Evolutionary conservation across 2,797 vertebrate species (phyloP), one percentile per base, ranked within the genome.

Genomic region (Propithecus perrieri): DNA sequence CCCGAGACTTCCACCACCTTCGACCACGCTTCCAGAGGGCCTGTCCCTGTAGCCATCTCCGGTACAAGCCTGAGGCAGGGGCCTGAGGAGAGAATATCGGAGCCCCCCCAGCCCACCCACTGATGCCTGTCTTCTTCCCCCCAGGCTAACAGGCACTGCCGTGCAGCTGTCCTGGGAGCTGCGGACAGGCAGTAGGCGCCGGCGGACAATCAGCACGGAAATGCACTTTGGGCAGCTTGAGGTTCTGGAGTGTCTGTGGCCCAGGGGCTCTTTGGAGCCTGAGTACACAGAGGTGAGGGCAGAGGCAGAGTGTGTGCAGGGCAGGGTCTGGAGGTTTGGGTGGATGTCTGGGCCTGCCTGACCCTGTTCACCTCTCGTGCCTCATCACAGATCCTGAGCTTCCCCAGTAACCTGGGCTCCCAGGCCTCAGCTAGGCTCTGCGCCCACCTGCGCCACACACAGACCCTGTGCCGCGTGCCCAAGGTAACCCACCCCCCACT

Each of bases 201-300:
- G 1, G 94, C 75, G 97, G 48, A 74, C 85, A 2, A 50, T 98
- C 97, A 99, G 98, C 94, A 99, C 99, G 5, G 99, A 99, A 69
- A 95, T 99, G 53, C 99, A 98, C 97, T 99, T 99, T n/a, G 99
- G 99, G 96, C 99, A 99, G 96, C 98, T 99, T 94, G 99, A 99
- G 96, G 98, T 99, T 97, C 98, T 99, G 41, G 99, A 99, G 98
- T 99, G 99, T 94, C 98, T 99, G 55, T 99, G 99, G 99, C 98
- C 99, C 50, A 96, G 98, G 3, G 65, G 65, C 2, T 0, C 96
- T 0, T 81, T 93, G 0, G 91, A 98, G 80, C 99, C 99, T 0
- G 98, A 99, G 94, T 99, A 99, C 97, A 99, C 98, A 0, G 99
- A 99, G 99, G 99, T 99, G 98, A 91, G 92, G 85, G 65, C 71